Conservation (phyloP, 2,797 vertebrate species). For the Melopsittacus undulatus region DNA sequence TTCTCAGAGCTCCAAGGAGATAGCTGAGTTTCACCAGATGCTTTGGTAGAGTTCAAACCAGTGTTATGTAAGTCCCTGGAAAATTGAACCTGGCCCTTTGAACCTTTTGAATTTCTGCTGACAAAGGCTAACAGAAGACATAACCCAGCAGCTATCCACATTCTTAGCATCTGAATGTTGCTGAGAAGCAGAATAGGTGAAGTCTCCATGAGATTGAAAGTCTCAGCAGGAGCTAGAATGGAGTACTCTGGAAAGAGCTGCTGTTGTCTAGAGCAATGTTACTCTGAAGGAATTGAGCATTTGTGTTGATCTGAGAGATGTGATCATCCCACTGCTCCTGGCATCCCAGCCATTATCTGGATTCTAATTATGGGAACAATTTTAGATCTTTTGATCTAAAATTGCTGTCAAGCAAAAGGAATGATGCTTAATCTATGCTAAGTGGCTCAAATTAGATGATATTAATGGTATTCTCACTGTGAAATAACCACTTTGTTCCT, state of each 20-base stretch:
- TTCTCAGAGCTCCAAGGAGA: background rate
- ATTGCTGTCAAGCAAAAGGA: background rate
- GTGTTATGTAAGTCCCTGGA: background rate
- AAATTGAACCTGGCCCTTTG: background rate
- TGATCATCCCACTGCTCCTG: background rate
- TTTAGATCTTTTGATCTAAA: conserved; percentile 12
- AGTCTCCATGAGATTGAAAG: background rate
- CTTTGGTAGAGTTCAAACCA: background rate
- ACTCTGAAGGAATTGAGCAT: background rate
- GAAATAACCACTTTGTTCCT: background rate
- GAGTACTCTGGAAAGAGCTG: background rate
- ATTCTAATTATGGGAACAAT: background rate
- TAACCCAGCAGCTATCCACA: background rate
- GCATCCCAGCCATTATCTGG: background rate
- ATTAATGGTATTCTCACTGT: background rate
- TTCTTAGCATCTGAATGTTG: background rate
- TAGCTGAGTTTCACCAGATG: background rate
- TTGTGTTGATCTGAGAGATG: background rate
- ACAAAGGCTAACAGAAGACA: background rate
- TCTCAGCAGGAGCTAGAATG: background rate
- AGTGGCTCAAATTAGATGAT: background rate
- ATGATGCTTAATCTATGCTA: background rate
- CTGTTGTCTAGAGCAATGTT: background rate
- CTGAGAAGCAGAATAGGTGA: background rate
- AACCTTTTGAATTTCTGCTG: background rate